These are phyloP conservation scores for Flabesymbios commensalis DNA, from an alignment of 2,888 invertebrate species.

Conservation along the genomic window DNA sequence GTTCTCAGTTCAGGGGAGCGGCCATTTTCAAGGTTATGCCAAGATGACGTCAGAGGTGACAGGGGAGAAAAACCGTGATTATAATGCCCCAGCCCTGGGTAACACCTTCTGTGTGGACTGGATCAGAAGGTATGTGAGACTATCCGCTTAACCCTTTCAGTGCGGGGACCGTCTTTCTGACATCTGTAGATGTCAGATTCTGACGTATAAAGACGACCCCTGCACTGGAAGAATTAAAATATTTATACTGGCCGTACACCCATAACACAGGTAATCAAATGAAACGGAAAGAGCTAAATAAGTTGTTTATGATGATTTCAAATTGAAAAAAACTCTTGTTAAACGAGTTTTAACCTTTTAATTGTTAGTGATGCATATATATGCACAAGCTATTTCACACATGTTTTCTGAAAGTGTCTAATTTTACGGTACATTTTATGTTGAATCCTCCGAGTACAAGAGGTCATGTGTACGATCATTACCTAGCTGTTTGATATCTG, in stretches of 20 bases:
- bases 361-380: too few relatives aligned
- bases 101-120: conserved; percentile 62
- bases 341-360: too few relatives aligned
- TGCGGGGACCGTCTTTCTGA: background rate
- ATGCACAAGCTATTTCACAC: background rate
- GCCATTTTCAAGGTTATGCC: conserved; percentile 65
- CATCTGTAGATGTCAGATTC: too few relatives aligned
- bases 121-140: conserved; percentile 61
- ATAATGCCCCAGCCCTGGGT: conserved; percentile 54
- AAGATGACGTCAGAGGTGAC: conserved; percentile 46
- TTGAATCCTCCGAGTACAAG: background rate
- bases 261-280: too few relatives aligned
- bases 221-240: too few relatives aligned
- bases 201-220: too few relatives aligned
- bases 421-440: background rate
- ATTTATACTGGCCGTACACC: too few relatives aligned
- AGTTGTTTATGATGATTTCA: too few relatives aligned
- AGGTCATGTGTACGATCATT: background rate
- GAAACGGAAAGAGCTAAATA: too few relatives aligned
- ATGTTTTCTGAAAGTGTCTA: background rate
- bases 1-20: conserved; percentile 66
- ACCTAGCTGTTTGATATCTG: background rate
- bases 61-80: conserved; percentile 57
- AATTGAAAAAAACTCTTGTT: too few relatives aligned
- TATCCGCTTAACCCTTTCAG: background rate